phyloP scores from a whole-genome alignment of 2,888 invertebrate species.

The Lacanobia oleracea region DNA sequence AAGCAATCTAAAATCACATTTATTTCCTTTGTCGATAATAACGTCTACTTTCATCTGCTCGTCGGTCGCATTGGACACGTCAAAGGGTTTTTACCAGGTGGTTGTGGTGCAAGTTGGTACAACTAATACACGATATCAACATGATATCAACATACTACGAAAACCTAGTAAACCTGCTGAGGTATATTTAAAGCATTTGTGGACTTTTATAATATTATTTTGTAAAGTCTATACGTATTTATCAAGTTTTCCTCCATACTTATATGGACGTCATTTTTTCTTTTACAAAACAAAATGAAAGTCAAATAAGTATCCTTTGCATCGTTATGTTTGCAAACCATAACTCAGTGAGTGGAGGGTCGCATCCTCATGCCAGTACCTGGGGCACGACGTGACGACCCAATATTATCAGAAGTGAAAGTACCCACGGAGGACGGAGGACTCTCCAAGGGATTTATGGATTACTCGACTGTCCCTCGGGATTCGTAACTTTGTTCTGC shows the following conservation, averaged over 20 bases:
- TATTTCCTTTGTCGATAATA: conserved; percentile 8
- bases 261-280: background rate
- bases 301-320: conserved; percentile 15
- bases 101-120: background rate
- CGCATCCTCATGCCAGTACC: conserved; percentile 45
- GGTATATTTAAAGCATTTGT: background rate
- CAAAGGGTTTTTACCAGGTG: conserved; percentile 18
- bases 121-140: background rate
- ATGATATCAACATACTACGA: background rate
- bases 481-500: conserved; percentile 79
- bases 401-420: conserved; percentile 71
- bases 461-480: conserved; percentile 81
- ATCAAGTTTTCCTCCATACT: background rate
- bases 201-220: background rate
- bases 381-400: conserved; percentile 61
- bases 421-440: conserved; percentile 64
- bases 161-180: background rate
- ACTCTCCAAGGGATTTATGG: conserved; percentile 80
- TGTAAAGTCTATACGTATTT: background rate
- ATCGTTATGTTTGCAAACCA: conserved; percentile 43
- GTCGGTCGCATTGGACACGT: conserved; percentile 2
- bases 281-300: conserved; percentile 2
- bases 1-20: conserved; percentile 40
- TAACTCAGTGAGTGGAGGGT: conserved; percentile 40
- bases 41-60: background rate